Evolutionary conservation across 1,140 invertebrate genomes (phyloP).

Genomic region (Ceratina japonica): DNA sequence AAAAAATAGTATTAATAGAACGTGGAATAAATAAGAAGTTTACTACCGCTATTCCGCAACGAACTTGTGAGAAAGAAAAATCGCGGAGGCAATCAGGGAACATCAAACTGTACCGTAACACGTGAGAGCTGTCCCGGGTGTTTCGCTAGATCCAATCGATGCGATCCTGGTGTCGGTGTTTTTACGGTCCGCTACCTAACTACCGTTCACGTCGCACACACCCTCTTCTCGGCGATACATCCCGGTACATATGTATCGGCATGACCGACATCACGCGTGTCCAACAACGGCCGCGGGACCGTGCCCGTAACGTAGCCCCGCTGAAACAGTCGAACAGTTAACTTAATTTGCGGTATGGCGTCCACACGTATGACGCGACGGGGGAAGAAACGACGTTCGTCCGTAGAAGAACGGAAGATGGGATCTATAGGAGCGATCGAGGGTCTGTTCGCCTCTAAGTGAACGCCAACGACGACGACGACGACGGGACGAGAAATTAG

Average conservation of each 20-base stretch:
- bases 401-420: constrained; percentile 17
- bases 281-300: constrained; percentile 29
- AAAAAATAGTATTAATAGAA: no score
- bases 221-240: constrained; percentile 30
- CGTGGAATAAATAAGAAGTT: no score
- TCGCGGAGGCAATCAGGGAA: neutral
- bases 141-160: constrained; percentile 10
- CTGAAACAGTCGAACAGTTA: constrained; percentile 57
- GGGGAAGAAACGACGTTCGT: neutral
- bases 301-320: constrained; percentile 33
- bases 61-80: neutral
- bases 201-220: constrained; percentile 54
- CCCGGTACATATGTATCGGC: no score
- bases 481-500: constrained; percentile 27
- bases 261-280: neutral
- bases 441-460: constrained; percentile 7
- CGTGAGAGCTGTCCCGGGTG: neutral
- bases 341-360: constrained; percentile 56
- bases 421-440: constrained; percentile 30
- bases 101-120: neutral
- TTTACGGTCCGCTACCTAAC: constrained; percentile 48
- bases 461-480: constrained; percentile 4
- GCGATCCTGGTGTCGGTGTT: constrained; percentile 13
- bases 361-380: constrained; percentile 10
- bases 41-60: constrained; percentile 19